Evolutionary conservation across 2,797 vertebrate genomes (phyloP).

Genomic region (Phoeniculus purpureus): DNA sequence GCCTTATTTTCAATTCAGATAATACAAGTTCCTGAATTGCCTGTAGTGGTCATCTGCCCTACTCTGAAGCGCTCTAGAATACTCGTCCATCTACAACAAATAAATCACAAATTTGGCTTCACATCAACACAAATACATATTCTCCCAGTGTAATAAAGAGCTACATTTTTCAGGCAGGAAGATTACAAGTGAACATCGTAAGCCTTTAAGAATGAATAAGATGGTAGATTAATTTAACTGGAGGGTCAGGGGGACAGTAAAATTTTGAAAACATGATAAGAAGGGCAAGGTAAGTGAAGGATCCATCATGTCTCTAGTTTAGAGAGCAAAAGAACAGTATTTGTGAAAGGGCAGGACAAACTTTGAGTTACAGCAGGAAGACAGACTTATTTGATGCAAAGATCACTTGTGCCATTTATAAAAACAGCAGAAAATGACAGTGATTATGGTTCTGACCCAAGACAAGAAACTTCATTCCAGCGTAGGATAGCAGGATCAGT

Average conservation of each 20-base stretch:
- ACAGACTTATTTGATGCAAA: background rate
- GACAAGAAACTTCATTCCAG: background rate
- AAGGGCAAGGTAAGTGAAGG: background rate
- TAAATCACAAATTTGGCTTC: background rate
- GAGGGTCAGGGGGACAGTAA: background rate
- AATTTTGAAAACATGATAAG: background rate
- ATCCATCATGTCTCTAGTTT: background rate
- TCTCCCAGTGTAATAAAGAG: background rate
- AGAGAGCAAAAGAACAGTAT: background rate
- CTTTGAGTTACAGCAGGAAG: background rate
- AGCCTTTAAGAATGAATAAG: background rate
- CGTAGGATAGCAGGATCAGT: fast-evolving
- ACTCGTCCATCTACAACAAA: background rate
- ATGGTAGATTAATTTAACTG: background rate
- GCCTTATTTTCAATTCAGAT: background rate
- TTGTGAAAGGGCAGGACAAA: background rate
- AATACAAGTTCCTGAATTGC: background rate
- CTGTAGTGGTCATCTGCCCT: background rate
- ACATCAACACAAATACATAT: background rate
- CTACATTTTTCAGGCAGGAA: background rate
- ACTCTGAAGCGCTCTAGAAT: background rate
- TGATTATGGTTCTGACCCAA: fast-evolving
- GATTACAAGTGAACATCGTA: background rate
- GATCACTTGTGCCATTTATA: background rate
- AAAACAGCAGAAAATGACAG: background rate